Evolutionary conservation across 2,113 vertebrate species (phyloP).

Genomic region (Melanerpes formicivorus): DNA sequence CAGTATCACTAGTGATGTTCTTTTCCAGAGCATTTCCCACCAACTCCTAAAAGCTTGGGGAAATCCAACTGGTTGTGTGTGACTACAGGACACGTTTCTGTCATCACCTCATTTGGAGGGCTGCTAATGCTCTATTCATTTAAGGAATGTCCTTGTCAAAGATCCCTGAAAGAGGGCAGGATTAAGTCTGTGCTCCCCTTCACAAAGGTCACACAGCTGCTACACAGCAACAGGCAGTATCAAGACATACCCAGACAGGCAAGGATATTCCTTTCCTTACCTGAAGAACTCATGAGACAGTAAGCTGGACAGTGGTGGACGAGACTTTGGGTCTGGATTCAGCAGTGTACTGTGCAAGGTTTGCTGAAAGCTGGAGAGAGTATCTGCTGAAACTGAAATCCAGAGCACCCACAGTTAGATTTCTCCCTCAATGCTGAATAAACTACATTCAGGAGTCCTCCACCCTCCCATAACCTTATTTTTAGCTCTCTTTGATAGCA

Average conservation of each 20-base stretch:
- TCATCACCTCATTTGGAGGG: not conserved
- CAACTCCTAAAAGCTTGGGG: not conserved
- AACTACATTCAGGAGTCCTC: not conserved
- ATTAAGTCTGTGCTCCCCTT: not conserved
- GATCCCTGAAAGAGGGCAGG: not conserved
- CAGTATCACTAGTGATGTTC: not conserved
- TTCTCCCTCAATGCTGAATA: not conserved
- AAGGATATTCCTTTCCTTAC: slow-evolving; percentile 66
- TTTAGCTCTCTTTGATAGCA: not conserved
- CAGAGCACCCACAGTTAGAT: slow-evolving; percentile 66
- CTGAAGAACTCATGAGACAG: slow-evolving; percentile 92
- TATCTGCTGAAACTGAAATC: slow-evolving; percentile 80
- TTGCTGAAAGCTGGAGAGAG: slow-evolving; percentile 81
- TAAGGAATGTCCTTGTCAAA: not conserved
- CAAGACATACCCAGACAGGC: not conserved
- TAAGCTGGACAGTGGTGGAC: slow-evolving; percentile 84
- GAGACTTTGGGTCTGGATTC: slow-evolving; percentile 81
- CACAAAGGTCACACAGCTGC: not conserved
- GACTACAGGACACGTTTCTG: not conserved
- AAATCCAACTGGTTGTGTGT: not conserved
- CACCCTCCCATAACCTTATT: not conserved
- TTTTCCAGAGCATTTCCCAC: not conserved
- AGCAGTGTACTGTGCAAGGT: slow-evolving; percentile 84
- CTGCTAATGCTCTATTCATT: not conserved
- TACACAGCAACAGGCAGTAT: not conserved